Percentiles rank a stretch among this genome's conserved stretches.
These are phyloP conservation scores for Rhizoglyphus robini DNA, from an alignment of 1,140 invertebrate genomes.

Conservation along the genomic window DNA sequence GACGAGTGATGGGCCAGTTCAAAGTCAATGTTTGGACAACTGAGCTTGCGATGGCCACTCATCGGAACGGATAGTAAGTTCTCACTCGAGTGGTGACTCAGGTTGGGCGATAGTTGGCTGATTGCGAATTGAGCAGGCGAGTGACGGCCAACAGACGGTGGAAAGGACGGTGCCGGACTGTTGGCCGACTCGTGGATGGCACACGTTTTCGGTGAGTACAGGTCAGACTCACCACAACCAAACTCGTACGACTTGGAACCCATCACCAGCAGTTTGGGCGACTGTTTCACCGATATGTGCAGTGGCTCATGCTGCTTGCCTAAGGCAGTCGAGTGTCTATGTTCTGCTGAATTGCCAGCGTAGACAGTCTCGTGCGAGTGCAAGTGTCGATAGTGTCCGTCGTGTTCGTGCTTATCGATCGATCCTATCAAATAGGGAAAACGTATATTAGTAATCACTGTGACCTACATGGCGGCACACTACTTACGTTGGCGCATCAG, in stretches of 20 bases:
- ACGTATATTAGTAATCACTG: background rate
- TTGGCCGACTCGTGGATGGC: background rate
- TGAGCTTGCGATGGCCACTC: background rate
- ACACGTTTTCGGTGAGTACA: background rate
- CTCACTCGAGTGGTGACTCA: background rate
- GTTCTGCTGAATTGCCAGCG: too few relatives aligned
- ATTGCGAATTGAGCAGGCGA: too few relatives aligned
- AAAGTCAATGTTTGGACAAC: conserved; percentile 1
- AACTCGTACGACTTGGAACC: conserved; percentile 8
- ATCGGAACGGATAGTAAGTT: background rate
- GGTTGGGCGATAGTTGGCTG: background rate
- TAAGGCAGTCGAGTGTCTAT: background rate
- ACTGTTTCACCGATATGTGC: background rate
- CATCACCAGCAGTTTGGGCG: conserved; percentile 10
- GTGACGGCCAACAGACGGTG: background rate
- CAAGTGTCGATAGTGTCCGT: too few relatives aligned
- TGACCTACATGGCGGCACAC: too few relatives aligned
- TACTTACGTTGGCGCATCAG: too few relatives aligned
- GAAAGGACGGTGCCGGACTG: background rate
- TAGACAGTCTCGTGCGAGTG: too few relatives aligned
- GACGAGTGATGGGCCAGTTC: too few relatives aligned
- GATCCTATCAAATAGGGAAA: background rate
- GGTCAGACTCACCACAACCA: too few relatives aligned
- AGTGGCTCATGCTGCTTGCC: background rate
- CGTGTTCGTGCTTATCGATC: background rate